Evolutionary conservation across 2,113 vertebrate genomes (phyloP), one percentile per base, ranked within the genome.

Genomic region (Charadrius vociferus): DNA sequence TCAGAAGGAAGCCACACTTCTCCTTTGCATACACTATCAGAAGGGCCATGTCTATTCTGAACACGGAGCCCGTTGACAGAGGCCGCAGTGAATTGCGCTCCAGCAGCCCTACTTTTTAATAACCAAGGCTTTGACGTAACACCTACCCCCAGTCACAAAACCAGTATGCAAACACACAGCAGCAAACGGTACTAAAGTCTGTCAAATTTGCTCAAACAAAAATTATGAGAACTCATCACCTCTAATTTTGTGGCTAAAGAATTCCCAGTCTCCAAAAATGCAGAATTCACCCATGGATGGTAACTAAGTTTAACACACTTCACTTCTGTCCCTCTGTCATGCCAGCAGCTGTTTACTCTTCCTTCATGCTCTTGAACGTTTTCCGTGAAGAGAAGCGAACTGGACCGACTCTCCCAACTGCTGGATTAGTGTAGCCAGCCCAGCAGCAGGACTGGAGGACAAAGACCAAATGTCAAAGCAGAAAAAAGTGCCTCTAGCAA

Each of bases 1-100:
- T 90, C 56, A 61, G 80, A 62, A 93, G 86, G 72, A 96, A 93
- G 72, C 17, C 47, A 32, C 39, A 11, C 39, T 88, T 83, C 84
- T 94, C 67, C 55, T 81, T 67, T 24, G 50, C 37, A 50, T 5
- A 23, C 6, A 4, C 11, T 88, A 63, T 52, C 63, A 78, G 58
- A 70, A 86, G 45, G 61, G 34, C 56, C 70, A 41, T 1, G 2
- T 43, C 61, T 52, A 27, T 18, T 67, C 79, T 45, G 49, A 93
- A 23, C 41, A 32, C 32, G 19, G 15, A 80, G 27, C 4, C 53
- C 70, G 79, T 13, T 88, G 82, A 95, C 67, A 92, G 58, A 81
- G 88, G 66, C 24, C 3, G 1, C 20, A 21, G 43, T 47, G 62
- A 82, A 80, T 21, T 68, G 70, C 62, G n/a, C 10, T 37, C 41